phyloP scores from a whole-genome alignment of 1,140 invertebrate genomes.

The Mercenaria mercenaria region DNA sequence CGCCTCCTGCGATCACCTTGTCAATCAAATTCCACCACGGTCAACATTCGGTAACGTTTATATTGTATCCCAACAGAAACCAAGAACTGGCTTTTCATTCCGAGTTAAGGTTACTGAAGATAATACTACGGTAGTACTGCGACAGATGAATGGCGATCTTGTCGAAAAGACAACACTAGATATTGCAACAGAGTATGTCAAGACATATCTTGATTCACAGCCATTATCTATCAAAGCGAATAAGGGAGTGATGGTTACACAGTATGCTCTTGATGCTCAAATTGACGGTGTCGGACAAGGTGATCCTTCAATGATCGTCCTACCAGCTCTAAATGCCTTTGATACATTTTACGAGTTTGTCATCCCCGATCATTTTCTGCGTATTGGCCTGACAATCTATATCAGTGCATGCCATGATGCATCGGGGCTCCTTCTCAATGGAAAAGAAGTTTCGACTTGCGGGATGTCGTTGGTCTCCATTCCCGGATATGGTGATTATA shows the following conservation, averaged over 20 bases:
- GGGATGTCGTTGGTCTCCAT: background rate
- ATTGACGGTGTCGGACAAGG: background rate
- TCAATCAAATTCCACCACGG: background rate
- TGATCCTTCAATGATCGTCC: constrained; percentile 14
- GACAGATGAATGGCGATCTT: background rate
- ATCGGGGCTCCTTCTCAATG: background rate
- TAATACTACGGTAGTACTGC: background rate
- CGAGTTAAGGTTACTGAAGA: constrained; percentile 20
- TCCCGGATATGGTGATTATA: background rate
- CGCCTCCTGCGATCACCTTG: constrained; percentile 24
- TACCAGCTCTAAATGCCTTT: background rate
- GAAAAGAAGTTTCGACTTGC: background rate
- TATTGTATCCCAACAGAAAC: constrained; percentile 4
- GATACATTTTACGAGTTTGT: background rate
- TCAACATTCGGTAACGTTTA: background rate
- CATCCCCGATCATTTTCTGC: background rate
- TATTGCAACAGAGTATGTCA: background rate
- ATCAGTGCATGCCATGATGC: background rate
- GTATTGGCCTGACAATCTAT: background rate
- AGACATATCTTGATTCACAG: background rate
- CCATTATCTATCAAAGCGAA: background rate
- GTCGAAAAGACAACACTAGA: background rate
- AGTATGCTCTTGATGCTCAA: constrained; percentile 5
- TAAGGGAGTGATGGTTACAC: constrained; percentile 26
- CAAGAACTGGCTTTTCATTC: background rate